Evolutionary conservation across 1,140 invertebrate genomes (phyloP).

Genomic region (Euura lappo): DNA sequence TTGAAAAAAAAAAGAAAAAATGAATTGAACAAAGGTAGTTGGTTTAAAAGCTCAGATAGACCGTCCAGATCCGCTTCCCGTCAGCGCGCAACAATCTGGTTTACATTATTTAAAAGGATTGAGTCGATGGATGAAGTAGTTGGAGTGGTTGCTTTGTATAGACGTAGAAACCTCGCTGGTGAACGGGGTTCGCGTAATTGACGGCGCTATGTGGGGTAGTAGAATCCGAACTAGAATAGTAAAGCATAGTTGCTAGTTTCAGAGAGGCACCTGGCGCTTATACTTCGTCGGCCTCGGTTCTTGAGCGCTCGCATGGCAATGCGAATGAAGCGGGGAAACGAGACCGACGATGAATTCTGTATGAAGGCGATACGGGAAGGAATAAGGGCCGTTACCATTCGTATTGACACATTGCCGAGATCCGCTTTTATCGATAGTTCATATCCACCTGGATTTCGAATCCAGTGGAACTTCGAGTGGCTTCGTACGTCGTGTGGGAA

Average conservation of each 20-base stretch:
- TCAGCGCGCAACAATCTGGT: background rate
- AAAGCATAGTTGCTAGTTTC: background rate
- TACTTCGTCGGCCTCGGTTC: background rate
- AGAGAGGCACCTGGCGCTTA: conserved; percentile 3
- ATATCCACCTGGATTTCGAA: no score
- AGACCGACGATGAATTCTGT: background rate
- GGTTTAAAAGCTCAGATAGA: background rate
- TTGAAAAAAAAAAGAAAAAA: no score
- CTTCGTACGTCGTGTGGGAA: no score
- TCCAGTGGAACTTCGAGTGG: no score
- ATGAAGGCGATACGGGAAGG: background rate
- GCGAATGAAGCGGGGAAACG: background rate
- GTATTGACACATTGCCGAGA: no score
- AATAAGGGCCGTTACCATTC: no score
- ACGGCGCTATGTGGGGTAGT: conserved; percentile 1
- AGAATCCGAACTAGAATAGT: background rate
- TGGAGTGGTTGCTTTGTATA: no score
- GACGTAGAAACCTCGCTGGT: background rate
- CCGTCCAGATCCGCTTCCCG: background rate
- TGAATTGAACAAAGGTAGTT: no score
- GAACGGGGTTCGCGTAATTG: background rate
- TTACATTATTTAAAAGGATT: background rate
- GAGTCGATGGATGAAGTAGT: background rate
- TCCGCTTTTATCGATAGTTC: no score
- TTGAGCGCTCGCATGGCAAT: background rate